Percentiles rank a stretch among this genome's conserved stretches.
phyloP scores from a whole-genome alignment of 2,888 invertebrate genomes.

The Catonia carolina region DNA sequence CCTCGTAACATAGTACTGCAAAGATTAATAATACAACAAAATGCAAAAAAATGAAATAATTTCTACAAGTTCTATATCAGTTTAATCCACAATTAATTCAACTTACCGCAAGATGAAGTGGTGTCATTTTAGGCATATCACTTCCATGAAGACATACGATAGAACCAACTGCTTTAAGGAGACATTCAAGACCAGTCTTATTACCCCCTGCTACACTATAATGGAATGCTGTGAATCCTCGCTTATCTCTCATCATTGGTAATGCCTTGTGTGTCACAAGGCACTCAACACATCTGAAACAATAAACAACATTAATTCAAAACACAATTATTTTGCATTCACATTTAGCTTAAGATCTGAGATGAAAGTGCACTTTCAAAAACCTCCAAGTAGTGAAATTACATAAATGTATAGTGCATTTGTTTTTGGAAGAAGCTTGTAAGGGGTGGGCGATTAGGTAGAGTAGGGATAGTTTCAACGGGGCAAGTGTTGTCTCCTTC shows the following conservation, averaged over 20 bases:
- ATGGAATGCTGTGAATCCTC: slow-evolving; percentile 54
- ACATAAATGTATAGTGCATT: too few species aligned
- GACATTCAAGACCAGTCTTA: slow-evolving; percentile 47
- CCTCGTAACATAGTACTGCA: too few species aligned
- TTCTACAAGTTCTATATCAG: too few species aligned
- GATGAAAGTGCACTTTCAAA: background rate
- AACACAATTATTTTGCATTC: too few species aligned
- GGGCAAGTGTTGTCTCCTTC: too few species aligned
- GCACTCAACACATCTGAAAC: slow-evolving; percentile 50
- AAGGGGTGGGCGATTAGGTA: too few species aligned
- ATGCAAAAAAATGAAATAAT: too few species aligned
- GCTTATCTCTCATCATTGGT: slow-evolving; percentile 48
- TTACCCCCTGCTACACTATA: slow-evolving; percentile 57
- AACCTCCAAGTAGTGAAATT: background rate
- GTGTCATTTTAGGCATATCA: slow-evolving; percentile 43
- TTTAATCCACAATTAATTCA: background rate
- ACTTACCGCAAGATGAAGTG: slow-evolving; percentile 49
- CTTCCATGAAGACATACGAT: slow-evolving; percentile 27
- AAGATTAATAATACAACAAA: too few species aligned
- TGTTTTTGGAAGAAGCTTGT: too few species aligned
- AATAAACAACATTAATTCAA: background rate
- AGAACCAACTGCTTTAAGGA: slow-evolving; percentile 38
- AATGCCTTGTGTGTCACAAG: slow-evolving; percentile 52
- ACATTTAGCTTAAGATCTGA: too few species aligned
- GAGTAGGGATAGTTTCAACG: too few species aligned